Percentiles rank a stretch among this genome's conserved stretches.
phyloP scores from a whole-genome alignment of 2,888 invertebrate species.

The Dilophus febrilis region DNA sequence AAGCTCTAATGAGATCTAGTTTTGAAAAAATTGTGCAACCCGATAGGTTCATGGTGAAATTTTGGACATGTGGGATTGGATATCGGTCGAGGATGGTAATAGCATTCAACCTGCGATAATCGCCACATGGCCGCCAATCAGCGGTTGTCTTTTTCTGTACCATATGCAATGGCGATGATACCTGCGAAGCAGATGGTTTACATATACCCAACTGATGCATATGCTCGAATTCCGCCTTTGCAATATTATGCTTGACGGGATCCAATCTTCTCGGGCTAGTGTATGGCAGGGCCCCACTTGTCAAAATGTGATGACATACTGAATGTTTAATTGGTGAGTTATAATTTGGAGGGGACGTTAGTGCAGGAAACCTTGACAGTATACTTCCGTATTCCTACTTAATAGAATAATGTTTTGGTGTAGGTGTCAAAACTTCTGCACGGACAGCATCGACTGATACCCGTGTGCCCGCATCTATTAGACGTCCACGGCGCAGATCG shows the following conservation, averaged over 20 bases:
- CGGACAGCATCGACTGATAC: not conserved
- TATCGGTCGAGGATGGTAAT: constrained; percentile 15
- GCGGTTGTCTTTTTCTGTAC: not conserved
- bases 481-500: not conserved
- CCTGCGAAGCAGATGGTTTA: not conserved
- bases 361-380: not conserved
- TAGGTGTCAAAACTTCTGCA: too few species aligned
- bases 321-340: not conserved
- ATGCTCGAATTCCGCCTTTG: not conserved
- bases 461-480: not conserved
- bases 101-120: constrained; percentile 18
- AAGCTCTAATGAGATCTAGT: constrained; percentile 17
- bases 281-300: not conserved
- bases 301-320: not conserved
- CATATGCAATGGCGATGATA: not conserved
- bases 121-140: constrained; percentile 13
- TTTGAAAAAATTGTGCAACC: constrained; percentile 12
- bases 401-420: not conserved
- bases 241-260: not conserved
- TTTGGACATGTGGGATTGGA: constrained; percentile 16
- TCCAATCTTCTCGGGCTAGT: not conserved
- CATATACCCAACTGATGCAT: not conserved
- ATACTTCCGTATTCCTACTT: not conserved
- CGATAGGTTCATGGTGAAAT: constrained; percentile 11
- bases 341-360: not conserved